Base-by-base conservation (phyloP, 2,797 vertebrate species). In the Hippopotamyrus pictus region DNA sequence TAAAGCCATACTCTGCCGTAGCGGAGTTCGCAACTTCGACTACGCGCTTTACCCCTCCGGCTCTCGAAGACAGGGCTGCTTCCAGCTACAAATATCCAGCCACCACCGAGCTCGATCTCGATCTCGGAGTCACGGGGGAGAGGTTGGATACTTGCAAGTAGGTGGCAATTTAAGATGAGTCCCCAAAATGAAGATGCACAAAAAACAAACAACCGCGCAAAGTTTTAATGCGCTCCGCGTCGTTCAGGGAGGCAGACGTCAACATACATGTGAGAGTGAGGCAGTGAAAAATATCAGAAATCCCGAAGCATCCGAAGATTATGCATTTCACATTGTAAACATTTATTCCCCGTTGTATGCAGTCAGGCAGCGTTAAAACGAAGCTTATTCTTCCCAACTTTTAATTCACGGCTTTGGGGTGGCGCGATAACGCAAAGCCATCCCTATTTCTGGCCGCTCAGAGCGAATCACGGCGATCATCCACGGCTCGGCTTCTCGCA, bases 11-110 rank as follows among this genome's bases (percentile, higher is more conserved):
- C 91, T 69, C 89, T 37, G 88, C 22, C n/a, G 79, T 22, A 44
- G 90, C 90, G 51, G 7, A 86, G 86, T 59, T 89, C 89, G 44
- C 89, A 86, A 90, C 86, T 92, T 92, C 85, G 82, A 86, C 79
- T 88, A 88, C 85, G 89, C 79, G 88, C 88, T 89, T 88, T 88
- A 89, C 87, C 62, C 87, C 89, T 90, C 88, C 73, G 86, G 62
- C 90, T 89, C 88, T 89, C 89, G 88, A 86, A 59, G 76, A 79
- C 86, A 88, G 84, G 88, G 88, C 59, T 48, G 14, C 50, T 76
- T 53, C 37, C 65, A 85, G 90, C 88, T 51, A 86, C 85, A 57
- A 54, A 62, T 89, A 91, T 65, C 88, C 90, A 88, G 90, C 89
- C 83, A 57, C 82, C 86, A 76, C 90, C 84, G 25, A 29, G 41